Evolutionary conservation across 1,140 invertebrate genomes (phyloP), one percentile per base, ranked within the genome.

Genomic region (Popillia japonica): DNA sequence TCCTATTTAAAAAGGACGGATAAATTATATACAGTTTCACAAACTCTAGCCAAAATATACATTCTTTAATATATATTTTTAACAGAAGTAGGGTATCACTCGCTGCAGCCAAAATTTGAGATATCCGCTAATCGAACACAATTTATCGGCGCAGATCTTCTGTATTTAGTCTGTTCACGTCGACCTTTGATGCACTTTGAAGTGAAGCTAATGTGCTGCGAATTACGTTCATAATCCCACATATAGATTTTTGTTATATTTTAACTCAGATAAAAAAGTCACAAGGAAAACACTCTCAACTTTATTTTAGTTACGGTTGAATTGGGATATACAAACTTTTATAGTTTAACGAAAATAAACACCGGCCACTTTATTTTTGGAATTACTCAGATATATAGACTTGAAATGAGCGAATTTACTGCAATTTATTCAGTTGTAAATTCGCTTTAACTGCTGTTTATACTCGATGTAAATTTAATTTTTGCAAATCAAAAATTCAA

Each of bases 21-120:
- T 40, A 75, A 75, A 23, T n/a, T 40, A 48, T 41, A 34, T 48
- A 20, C 73, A 14, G 34, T 44, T 48, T 75, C 42, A 8, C 7
- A 75, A 34, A 48, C 22, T 20, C 11, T 48, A 41, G 73, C 73
- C 73, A 75, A 75, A 48, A 75, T 34, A 75, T 75, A 75, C 73
- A 75, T 75, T 75, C 73, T 75, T 48, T 48, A 48, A 75, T 48
- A 75, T 75, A 75, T 75, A 75, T 75, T 75, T 75, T 75, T 75
- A 75, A 75, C 73, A 75, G 22, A 75, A 44, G 42, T 75, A 75
- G 73, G 44, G 44, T 75, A 75, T 41, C 44, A 44, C 11, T 23
- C 22, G 61, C 22, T 4, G 22, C 17, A 64, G 22, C n/a, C 73
- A 75, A 48, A 34, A 44, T 40, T 23, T 40, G 73, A 14, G n/a